phyloP scores from a whole-genome alignment of 2,888 invertebrate genomes.

The Buathra laborator region DNA sequence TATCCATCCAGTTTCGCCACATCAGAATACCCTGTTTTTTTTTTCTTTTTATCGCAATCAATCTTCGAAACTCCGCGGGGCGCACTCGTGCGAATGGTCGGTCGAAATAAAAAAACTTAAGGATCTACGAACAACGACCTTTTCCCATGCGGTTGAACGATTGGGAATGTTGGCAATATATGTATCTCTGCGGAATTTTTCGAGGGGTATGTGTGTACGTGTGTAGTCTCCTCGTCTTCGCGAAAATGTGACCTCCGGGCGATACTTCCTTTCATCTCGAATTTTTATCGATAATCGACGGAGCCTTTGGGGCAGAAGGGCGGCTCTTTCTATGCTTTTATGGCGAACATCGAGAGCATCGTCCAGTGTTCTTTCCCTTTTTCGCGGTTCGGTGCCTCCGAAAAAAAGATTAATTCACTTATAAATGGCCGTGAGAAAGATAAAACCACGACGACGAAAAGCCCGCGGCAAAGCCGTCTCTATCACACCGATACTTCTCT shows the following conservation, averaged over 20 bases:
- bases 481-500: background rate
- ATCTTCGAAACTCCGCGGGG: slow-evolving; percentile 53
- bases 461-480: background rate
- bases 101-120: slow-evolving; percentile 8
- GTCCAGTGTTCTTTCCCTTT: slow-evolving; percentile 18
- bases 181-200: slow-evolving; percentile 7
- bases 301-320: slow-evolving; percentile 26
- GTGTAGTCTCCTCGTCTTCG: slow-evolving; percentile 33
- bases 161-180: background rate
- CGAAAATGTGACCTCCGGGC: slow-evolving; percentile 40
- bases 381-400: slow-evolving; percentile 52
- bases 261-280: slow-evolving; percentile 64
- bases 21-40: slow-evolving; percentile 24
- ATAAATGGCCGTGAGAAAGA: slow-evolving; percentile 47
- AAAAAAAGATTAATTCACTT: slow-evolving; percentile 51
- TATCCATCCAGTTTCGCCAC: slow-evolving; percentile 1
- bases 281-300: slow-evolving; percentile 66
- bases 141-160: too few relatives aligned
- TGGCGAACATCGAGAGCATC: slow-evolving; percentile 40
- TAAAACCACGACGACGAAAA: slow-evolving; percentile 26
- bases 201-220: background rate
- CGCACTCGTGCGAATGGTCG: slow-evolving; percentile 34
- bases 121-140: background rate
- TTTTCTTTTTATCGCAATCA: slow-evolving; percentile 51
- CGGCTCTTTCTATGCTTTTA: slow-evolving; percentile 32